Conservation (phyloP, 1,140 invertebrate species). For the Drosophila repletoides region DNA sequence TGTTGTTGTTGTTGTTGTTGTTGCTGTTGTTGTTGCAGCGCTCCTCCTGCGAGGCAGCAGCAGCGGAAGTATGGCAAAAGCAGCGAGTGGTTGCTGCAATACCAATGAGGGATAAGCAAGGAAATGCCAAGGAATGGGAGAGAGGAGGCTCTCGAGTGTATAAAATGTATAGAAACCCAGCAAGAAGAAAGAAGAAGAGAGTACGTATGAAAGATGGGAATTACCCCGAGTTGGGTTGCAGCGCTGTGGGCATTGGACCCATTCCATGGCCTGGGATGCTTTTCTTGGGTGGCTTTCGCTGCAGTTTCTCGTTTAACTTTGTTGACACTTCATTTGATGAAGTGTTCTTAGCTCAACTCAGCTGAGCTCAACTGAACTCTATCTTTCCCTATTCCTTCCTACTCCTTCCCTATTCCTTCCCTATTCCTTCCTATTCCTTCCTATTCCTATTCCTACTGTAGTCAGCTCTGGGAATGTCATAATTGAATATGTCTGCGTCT, state of each 20-base stretch:
- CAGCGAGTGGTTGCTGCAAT: conserved; percentile 5
- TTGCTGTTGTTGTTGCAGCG: conserved; percentile 6
- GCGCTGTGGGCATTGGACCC: too few species aligned
- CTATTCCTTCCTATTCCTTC: background rate
- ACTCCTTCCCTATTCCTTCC: background rate
- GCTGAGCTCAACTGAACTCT: conserved; percentile 12
- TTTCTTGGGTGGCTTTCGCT: conserved; percentile 38
- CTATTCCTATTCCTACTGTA: background rate
- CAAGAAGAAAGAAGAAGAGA: too few species aligned
- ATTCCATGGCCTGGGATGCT: too few species aligned
- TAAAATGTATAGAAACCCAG: too few species aligned
- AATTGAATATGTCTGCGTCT: conserved; percentile 35
- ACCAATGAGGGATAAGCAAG: background rate
- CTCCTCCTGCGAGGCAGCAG: background rate
- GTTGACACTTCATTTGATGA: conserved; percentile 72
- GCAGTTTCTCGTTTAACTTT: conserved; percentile 73
- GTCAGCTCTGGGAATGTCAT: conserved; percentile 12
- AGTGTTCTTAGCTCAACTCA: conserved; percentile 45
- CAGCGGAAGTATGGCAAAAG: conserved; percentile 11
- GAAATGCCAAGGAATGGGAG: background rate
- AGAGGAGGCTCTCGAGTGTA: too few species aligned
- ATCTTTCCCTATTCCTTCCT: background rate
- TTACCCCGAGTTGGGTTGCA: too few species aligned
- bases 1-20: conserved; percentile 33
- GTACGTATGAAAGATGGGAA: too few species aligned